A percentile compares a stretch with the other conserved stretches of the same genome.
Evolutionary conservation across 2,113 vertebrate species (phyloP).

Genomic region (Dasyprocta punctata): DNA sequence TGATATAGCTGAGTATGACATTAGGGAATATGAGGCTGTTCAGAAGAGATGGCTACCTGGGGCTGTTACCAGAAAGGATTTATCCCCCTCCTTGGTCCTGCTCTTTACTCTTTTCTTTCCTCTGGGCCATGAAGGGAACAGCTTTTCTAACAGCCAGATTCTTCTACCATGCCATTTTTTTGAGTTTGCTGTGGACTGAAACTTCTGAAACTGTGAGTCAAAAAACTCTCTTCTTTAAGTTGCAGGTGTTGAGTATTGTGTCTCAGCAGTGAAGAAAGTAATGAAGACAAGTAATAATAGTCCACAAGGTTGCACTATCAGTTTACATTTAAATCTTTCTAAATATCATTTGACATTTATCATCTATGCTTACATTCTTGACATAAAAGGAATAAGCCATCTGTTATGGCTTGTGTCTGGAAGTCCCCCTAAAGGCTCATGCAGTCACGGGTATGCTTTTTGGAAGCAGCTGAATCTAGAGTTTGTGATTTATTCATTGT

Average conservation of each 20-base stretch:
- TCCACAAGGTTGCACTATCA: background rate
- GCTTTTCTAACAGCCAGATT: background rate
- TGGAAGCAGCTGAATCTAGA: too few relatives aligned
- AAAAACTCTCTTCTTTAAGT: background rate
- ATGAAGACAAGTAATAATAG: background rate
- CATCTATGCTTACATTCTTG: background rate
- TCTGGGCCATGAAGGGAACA: background rate
- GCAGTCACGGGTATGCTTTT: too few relatives aligned
- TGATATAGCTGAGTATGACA: background rate
- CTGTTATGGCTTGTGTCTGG: too few relatives aligned
- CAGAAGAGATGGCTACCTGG: background rate
- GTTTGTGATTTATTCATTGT: too few relatives aligned
- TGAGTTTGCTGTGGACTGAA: background rate
- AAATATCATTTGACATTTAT: background rate
- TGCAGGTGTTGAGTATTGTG: background rate
- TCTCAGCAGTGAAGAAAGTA: background rate
- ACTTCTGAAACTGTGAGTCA: background rate
- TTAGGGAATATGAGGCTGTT: background rate
- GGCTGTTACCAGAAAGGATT: background rate
- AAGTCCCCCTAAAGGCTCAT: too few relatives aligned
- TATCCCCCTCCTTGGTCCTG: background rate
- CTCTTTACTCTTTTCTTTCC: background rate
- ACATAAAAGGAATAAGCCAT: background rate
- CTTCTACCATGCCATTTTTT: background rate
- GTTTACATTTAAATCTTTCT: background rate